Percentiles rank a stretch among this genome's conserved stretches.
Conservation (phyloP, 2,113 vertebrate species). For the Junco hyemalis region DNA sequence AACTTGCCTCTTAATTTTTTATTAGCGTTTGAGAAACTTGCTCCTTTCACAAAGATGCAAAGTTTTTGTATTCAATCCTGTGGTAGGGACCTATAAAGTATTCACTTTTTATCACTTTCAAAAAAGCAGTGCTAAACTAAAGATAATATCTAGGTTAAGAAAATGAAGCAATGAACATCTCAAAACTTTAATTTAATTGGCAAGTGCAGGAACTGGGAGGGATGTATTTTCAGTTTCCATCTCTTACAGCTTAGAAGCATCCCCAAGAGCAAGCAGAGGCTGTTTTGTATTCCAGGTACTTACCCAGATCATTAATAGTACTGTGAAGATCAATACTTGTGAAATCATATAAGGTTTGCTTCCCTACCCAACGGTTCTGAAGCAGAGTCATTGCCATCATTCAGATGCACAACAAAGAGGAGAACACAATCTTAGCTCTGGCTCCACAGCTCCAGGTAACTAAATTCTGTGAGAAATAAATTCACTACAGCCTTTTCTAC, state of each 20-base stretch:
- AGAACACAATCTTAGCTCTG: background rate
- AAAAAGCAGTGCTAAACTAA: background rate
- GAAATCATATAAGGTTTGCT: background rate
- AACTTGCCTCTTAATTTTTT: background rate
- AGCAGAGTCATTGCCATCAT: background rate
- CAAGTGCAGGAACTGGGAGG: background rate
- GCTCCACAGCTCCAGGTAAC: background rate
- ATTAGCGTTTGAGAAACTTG: background rate
- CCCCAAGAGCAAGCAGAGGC: background rate
- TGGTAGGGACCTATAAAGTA: background rate
- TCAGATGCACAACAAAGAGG: background rate
- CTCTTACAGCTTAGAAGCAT: background rate
- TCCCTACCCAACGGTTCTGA: background rate
- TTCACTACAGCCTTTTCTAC: background rate
- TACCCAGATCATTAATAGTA: background rate
- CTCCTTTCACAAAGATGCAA: background rate
- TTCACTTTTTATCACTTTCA: background rate
- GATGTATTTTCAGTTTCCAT: background rate
- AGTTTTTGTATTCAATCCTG: background rate
- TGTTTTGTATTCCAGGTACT: background rate
- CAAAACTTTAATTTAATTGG: background rate
- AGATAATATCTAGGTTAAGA: background rate
- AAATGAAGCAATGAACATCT: background rate
- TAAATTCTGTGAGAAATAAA: background rate
- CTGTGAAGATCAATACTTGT: background rate